Evolutionary conservation across 2,797 vertebrate species (phyloP).

Genomic region (Diceros bicornis): DNA sequence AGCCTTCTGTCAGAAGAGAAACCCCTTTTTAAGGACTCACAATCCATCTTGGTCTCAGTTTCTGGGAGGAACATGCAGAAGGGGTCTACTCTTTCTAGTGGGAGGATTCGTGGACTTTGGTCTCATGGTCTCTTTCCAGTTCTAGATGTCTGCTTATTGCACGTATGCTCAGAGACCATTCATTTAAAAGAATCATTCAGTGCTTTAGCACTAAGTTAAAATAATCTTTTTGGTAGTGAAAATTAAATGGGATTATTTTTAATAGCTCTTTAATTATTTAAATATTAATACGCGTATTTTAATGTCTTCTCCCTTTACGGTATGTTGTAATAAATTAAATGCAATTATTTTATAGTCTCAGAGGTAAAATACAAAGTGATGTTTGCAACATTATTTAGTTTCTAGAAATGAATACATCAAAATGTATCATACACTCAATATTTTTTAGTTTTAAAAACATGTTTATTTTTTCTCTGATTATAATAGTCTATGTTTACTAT

Average conservation of each 20-base stretch:
- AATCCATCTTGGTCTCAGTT: background rate
- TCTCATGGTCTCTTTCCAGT: background rate
- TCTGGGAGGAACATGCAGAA: background rate
- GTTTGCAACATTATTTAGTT: background rate
- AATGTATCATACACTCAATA: background rate
- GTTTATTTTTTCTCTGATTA: conserved; percentile 21
- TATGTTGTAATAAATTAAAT: conserved; percentile 37
- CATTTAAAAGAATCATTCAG: background rate
- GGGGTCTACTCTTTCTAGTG: background rate
- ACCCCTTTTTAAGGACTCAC: background rate
- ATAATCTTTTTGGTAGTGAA: conserved; percentile 16
- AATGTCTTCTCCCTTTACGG: conserved; percentile 25
- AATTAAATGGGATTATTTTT: conserved; percentile 32
- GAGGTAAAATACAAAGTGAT: conserved; percentile 54
- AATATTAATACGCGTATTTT: conserved; percentile 36
- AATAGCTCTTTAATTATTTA: conserved; percentile 53
- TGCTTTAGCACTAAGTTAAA: background rate
- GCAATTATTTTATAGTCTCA: conserved; percentile 31
- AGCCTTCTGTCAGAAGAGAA: background rate
- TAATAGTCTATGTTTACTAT: background rate
- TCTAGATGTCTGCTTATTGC: conserved; percentile 9
- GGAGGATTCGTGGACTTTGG: background rate
- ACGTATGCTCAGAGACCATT: background rate
- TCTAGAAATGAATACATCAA: conserved; percentile 34
- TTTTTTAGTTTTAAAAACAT: conserved; percentile 14